Evolutionary conservation across 2,113 vertebrate genomes (phyloP), one percentile per base, ranked within the genome.

Genomic region (Paramisgurnus dabryanus): DNA sequence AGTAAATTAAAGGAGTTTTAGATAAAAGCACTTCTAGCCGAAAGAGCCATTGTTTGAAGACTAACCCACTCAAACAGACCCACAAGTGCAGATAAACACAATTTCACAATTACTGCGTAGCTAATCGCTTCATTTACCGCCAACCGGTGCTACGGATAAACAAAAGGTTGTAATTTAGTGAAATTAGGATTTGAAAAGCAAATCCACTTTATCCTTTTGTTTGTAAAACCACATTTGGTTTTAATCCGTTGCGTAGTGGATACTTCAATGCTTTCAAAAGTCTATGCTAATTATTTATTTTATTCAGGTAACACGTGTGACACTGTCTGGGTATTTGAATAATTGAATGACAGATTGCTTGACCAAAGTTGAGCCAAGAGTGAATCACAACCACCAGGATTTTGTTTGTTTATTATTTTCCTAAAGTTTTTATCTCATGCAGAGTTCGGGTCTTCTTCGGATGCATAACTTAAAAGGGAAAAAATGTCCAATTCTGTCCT

Each of bases 41-140:
- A 81, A 71, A 60, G 45, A 27, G 70, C 58, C 74, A 73, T 75
- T 63, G 64, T 70, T 72, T n/a, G 66, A 43, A 80, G 68, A 79
- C 68, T 76, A 78, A 79, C 74, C 53, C 41, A 2, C 34, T 34
- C 75, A 47, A 12, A 47, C 61, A 47, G 49, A 78, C 45, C 66
- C 50, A 68, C 49, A 7, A 71, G 75, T 74, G 12, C 50, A 72
- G 72, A 85, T 79, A 83, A 85, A 83, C 80, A 81, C 75, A 83
- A 79, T 81, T 83, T 81, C 79, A 63, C 68, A 66, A 85, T 83
- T 81, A 78, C 69, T 43, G 57, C 57, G 55, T 74, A 3, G 50
- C 68, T 78, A 78, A 83, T 68, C 72, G 73, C 43, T 78, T 73
- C 75, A 57, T 67, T 69, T 49, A 34, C 27, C 11, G 58, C 69